phyloP scores from a whole-genome alignment of 1,140 invertebrate genomes.

The Aphelinus certus region DNA sequence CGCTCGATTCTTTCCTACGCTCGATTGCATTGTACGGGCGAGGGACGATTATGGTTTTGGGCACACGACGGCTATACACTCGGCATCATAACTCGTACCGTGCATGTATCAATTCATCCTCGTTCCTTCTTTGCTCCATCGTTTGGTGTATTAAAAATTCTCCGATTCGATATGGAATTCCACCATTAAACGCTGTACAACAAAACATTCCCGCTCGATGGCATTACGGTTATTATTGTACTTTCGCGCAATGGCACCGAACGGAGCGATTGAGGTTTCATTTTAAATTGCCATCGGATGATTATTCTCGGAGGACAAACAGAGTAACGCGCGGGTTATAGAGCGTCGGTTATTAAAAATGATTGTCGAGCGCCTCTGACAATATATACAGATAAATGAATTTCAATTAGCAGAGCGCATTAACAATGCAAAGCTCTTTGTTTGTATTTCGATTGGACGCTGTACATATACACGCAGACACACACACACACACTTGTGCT shows the following conservation, averaged over 20 bases:
- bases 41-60: neutral
- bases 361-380: neutral
- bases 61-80: neutral
- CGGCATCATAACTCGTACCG: too few relatives aligned
- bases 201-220: too few relatives aligned
- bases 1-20: neutral
- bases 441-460: conserved; percentile 9
- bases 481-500: neutral
- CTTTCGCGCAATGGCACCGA: neutral
- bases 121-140: too few relatives aligned
- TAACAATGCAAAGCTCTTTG: neutral
- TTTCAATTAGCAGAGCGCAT: neutral
- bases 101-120: too few relatives aligned
- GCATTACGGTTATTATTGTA: neutral
- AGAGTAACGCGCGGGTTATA: neutral
- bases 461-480: neutral
- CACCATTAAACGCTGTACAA: too few relatives aligned
- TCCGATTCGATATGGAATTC: too few relatives aligned
- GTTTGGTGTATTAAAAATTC: too few relatives aligned
- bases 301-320: neutral
- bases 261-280: neutral
- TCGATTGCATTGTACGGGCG: neutral
- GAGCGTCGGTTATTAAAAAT: neutral
- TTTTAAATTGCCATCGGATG: neutral
- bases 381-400: neutral